Percentiles rank a stretch among this genome's conserved stretches.
These are phyloP conservation scores for Acrocephalus kingi DNA, from an alignment of 2,113 vertebrate species.

Conservation along the genomic window DNA sequence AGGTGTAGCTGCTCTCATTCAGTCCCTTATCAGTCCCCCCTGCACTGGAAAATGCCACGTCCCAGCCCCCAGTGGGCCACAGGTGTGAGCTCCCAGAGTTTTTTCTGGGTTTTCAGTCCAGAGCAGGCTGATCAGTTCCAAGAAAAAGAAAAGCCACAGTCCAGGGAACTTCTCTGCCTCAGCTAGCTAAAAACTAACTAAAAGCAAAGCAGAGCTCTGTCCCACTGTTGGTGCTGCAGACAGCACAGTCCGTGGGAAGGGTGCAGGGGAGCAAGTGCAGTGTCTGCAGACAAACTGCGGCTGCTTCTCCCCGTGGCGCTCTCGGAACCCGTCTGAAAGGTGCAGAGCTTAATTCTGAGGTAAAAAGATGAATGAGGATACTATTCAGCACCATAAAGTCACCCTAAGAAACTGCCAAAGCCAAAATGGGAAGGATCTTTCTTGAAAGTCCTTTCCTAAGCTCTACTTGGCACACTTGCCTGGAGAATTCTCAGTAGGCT, in stretches of 20 bases:
- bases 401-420: not conserved
- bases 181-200: not conserved
- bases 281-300: not conserved
- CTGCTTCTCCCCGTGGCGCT: accelerated
- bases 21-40: not conserved
- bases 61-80: accelerated
- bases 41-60: accelerated
- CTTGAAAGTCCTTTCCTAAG: not conserved
- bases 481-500: not conserved
- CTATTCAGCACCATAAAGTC: not conserved
- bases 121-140: not conserved
- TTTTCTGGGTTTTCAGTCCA: too few relatives aligned
- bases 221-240: not conserved
- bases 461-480: not conserved
- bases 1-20: accelerated
- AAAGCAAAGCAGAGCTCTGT: not conserved
- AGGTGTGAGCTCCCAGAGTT: not conserved
- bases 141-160: not conserved
- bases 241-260: accelerated
- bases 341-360: not conserved
- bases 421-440: not conserved
- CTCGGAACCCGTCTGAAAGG: too few relatives aligned
- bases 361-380: not conserved
- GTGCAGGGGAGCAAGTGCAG: not conserved
- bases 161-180: not conserved